Conservation (phyloP, 1,140 invertebrate species). For the Thereuonema tuberculata region DNA sequence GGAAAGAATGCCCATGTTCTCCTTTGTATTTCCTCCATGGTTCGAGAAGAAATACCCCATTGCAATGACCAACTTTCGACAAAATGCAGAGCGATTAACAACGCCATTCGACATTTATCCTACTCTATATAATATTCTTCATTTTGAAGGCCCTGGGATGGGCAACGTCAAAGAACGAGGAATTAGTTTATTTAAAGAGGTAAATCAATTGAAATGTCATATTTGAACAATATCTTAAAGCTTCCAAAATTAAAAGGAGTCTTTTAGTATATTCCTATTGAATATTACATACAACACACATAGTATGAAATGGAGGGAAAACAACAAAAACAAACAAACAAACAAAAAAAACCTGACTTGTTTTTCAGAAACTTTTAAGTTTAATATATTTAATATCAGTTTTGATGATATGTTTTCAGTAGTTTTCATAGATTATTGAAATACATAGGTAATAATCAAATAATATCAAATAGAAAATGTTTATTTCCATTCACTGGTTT, state of each 20-base stretch:
- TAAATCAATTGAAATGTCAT: constrained; percentile 22
- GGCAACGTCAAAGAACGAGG: constrained; percentile 43
- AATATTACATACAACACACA: no score
- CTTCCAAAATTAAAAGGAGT: not conserved
- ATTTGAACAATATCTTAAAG: not conserved
- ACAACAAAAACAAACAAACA: no score
- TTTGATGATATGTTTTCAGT: no score
- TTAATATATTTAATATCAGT: no score
- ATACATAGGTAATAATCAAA: no score
- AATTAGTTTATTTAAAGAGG: constrained; percentile 55
- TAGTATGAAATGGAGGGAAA: no score
- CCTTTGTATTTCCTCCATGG: constrained; percentile 54
- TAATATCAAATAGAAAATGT: no score
- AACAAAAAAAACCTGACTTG: no score
- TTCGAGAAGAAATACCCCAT: constrained; percentile 44
- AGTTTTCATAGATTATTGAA: no score
- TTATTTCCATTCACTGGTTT: no score
- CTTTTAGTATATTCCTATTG: no score
- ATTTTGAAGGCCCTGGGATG: constrained; percentile 33
- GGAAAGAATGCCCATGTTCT: constrained; percentile 72
- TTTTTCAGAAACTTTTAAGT: no score
- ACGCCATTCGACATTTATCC: constrained; percentile 70
- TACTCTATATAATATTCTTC: constrained; percentile 48
- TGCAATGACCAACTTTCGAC: constrained; percentile 46
- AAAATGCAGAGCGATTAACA: constrained; percentile 51